Percentiles rank a stretch among this genome's conserved stretches.
phyloP scores from a whole-genome alignment of 2,113 vertebrate species.

The Galbula dea region DNA sequence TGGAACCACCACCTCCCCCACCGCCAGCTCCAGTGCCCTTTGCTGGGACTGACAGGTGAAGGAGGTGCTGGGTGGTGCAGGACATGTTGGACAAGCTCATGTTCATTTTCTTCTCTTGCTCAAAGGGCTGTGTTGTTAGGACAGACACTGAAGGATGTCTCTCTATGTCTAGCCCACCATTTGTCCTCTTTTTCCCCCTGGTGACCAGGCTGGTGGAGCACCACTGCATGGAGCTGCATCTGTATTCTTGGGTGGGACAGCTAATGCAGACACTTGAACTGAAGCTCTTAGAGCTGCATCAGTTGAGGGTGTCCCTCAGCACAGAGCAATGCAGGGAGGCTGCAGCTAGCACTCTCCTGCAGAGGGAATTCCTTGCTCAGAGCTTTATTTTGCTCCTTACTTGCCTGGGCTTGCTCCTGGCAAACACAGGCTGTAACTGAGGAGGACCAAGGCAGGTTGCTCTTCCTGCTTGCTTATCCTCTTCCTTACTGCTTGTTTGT shows the following conservation, averaged over 20 bases:
- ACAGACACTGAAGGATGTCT: not conserved
- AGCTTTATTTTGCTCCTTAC: not conserved
- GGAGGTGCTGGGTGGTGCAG: not conserved
- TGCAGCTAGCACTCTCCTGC: not conserved
- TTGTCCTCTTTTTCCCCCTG: not conserved
- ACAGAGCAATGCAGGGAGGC: not conserved
- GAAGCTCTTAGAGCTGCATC: not conserved
- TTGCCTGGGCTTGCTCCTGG: not conserved
- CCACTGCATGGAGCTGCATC: not conserved
- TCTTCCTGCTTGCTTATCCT: not conserved
- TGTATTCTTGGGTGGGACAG: not conserved
- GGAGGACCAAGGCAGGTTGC: not conserved
- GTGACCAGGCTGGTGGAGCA: not conserved
- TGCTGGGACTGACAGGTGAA: rapidly evolving
- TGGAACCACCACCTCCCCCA: not conserved
- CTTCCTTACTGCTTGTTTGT: not conserved
- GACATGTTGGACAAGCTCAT: not conserved
- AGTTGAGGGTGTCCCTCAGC: not conserved
- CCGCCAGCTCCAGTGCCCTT: not conserved
- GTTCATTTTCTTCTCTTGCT: not conserved
- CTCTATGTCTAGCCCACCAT: not conserved
- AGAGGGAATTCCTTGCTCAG: not conserved
- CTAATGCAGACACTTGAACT: not conserved
- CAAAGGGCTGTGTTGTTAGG: not conserved
- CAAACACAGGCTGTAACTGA: not conserved